phyloP scores from a whole-genome alignment of 2,888 invertebrate genomes.

The Diploptera punctata region DNA sequence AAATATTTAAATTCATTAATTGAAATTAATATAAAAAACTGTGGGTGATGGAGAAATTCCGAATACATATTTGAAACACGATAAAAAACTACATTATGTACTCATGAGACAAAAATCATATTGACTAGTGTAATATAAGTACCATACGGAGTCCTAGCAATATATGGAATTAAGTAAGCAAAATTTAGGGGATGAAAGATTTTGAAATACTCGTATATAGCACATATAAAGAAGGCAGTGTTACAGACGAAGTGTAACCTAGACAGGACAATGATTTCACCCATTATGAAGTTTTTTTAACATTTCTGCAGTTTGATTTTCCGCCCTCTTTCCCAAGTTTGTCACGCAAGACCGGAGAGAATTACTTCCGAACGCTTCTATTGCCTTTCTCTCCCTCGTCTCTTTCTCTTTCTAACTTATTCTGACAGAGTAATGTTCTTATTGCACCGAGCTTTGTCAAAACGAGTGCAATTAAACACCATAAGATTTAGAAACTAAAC shows the following conservation, averaged over 20 bases:
- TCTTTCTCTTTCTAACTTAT: neutral
- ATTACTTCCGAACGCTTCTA: conserved; percentile 11
- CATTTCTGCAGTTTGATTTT: neutral
- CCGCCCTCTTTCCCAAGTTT: neutral
- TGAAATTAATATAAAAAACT: too few species aligned
- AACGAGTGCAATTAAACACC: neutral
- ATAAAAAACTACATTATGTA: too few species aligned
- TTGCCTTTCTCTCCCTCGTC: neutral
- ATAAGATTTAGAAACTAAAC: too few species aligned
- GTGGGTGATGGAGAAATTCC: too few species aligned
- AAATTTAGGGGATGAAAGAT: too few species aligned
- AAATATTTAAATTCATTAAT: too few species aligned
- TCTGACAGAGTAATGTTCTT: neutral
- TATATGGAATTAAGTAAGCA: too few species aligned
- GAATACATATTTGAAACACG: too few species aligned
- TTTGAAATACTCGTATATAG: too few species aligned
- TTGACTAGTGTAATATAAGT: too few species aligned
- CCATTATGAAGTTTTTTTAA: neutral
- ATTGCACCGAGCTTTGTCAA: neutral
- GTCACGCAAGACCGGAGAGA: conserved; percentile 16
- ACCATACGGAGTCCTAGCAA: too few species aligned
- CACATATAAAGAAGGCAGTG: neutral
- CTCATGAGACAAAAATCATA: too few species aligned
- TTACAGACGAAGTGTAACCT: neutral
- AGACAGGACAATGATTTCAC: neutral